Percentiles rank a stretch among this genome's conserved stretches.
phyloP scores from a whole-genome alignment of 2,797 vertebrate genomes.

The Manis pentadactyla region DNA sequence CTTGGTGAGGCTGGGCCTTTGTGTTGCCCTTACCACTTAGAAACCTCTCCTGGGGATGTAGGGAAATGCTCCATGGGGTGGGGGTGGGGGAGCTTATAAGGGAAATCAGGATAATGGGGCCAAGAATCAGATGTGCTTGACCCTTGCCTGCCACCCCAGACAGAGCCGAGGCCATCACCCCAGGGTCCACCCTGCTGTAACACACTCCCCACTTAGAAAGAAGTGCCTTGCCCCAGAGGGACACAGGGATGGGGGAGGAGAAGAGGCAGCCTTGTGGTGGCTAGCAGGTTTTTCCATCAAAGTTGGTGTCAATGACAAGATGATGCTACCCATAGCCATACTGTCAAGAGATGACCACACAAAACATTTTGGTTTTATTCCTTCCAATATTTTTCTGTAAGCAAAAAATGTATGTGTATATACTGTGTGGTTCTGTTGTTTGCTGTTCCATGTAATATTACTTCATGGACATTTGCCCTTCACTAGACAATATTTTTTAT shows the following conservation, averaged over 20 bases:
- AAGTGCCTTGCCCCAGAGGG: neutral
- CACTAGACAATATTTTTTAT: neutral
- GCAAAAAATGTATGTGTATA: neutral
- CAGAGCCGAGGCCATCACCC: neutral
- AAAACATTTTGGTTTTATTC: neutral
- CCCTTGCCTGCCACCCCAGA: neutral
- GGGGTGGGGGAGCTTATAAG: neutral
- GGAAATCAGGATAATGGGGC: neutral
- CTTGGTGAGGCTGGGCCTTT: neutral
- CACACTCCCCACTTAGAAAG: neutral
- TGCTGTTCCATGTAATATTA: neutral
- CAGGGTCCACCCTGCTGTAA: neutral
- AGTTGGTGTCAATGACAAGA: neutral
- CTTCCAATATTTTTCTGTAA: neutral
- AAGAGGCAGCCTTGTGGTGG: neutral
- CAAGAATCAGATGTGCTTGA: neutral
- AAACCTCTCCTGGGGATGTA: neutral
- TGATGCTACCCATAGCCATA: neutral
- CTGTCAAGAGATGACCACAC: too few relatives aligned
- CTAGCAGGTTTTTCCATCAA: neutral
- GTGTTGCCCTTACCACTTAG: neutral
- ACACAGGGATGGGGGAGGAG: neutral
- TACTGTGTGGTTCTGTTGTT: neutral
- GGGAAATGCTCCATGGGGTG: neutral
- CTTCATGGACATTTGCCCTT: neutral